phyloP scores from a whole-genome alignment of 2,113 vertebrate genomes.

The Zeus faber region DNA sequence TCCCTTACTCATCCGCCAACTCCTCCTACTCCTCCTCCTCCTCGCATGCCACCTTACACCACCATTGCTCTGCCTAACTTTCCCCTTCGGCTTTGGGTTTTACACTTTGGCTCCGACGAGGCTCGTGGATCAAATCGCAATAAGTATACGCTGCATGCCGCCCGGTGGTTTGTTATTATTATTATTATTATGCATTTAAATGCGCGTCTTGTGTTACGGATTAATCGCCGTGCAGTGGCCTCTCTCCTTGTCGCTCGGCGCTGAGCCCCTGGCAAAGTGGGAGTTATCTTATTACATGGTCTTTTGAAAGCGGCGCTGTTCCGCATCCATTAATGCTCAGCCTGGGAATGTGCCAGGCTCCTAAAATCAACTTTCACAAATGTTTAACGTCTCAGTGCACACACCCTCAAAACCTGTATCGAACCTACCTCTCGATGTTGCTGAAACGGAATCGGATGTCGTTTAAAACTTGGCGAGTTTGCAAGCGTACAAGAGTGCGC shows the following conservation, averaged over 20 bases:
- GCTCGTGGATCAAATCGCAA: conserved; percentile 48
- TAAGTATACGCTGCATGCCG: conserved; percentile 49
- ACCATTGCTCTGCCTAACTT: conserved; percentile 36
- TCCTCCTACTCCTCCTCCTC: conserved; percentile 19
- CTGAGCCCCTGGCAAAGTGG: conserved; percentile 25
- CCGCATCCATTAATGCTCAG: conserved; percentile 11
- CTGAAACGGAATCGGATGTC: too few species aligned
- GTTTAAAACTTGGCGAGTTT: too few species aligned
- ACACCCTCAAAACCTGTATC: too few species aligned
- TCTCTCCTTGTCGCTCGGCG: conserved; percentile 20
- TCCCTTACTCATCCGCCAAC: conserved; percentile 35
- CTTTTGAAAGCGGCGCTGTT: conserved; percentile 47
- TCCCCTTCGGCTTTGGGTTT: conserved; percentile 30
- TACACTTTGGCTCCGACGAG: conserved; percentile 38
- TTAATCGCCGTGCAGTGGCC: conserved; percentile 36
- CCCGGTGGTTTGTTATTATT: conserved; percentile 37
- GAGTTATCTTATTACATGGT: conserved; percentile 51
- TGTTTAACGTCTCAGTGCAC: too few species aligned
- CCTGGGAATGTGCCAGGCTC: conserved; percentile 15
- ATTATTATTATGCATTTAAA: conserved; percentile 47
- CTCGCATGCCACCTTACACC: conserved; percentile 43
- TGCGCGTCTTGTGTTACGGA: conserved; percentile 52
- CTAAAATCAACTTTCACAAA: background rate
- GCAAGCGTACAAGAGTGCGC: too few species aligned
- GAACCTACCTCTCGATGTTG: too few species aligned